These are phyloP conservation scores for Philotrypesis tridentata DNA, from an alignment of 1,140 invertebrate species.

Conservation along the genomic window DNA sequence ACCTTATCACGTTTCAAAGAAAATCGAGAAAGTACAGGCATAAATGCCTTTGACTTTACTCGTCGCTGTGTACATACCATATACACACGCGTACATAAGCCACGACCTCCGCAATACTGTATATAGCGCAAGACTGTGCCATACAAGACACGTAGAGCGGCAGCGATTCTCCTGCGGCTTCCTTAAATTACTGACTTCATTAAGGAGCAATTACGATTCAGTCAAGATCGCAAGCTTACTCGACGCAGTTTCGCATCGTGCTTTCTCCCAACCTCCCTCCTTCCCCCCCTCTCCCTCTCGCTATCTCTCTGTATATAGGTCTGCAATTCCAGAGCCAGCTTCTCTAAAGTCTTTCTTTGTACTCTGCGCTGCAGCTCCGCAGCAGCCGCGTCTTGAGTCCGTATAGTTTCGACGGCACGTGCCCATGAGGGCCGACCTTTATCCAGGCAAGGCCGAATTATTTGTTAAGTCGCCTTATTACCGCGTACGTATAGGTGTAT, in stretches of 20 bases:
- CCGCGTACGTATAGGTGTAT: no score
- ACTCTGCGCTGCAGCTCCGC: background rate
- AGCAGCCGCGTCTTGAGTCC: background rate
- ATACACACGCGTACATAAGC: no score
- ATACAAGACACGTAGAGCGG: background rate
- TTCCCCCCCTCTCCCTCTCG: no score
- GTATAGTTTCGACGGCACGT: background rate
- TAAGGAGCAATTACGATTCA: conserved; percentile 61
- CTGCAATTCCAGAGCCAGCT: conserved; percentile 21
- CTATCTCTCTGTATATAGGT: no score
- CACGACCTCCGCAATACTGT: background rate
- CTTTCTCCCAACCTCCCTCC: no score
- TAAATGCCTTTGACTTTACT: background rate
- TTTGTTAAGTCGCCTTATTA: background rate
- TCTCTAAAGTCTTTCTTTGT: background rate
- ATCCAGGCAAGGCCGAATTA: background rate
- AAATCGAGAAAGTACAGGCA: no score
- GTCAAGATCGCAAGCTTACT: conserved; percentile 31
- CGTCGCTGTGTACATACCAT: no score
- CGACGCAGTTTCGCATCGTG: conserved; percentile 14
- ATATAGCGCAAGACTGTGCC: background rate
- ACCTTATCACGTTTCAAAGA: no score
- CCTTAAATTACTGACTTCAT: conserved; percentile 63
- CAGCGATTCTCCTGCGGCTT: conserved; percentile 28
- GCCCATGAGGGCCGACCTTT: background rate